Percentiles rank a stretch among this genome's conserved stretches.
Conservation (phyloP, 2,888 invertebrate genomes). For the Sesia bembeciformis region DNA sequence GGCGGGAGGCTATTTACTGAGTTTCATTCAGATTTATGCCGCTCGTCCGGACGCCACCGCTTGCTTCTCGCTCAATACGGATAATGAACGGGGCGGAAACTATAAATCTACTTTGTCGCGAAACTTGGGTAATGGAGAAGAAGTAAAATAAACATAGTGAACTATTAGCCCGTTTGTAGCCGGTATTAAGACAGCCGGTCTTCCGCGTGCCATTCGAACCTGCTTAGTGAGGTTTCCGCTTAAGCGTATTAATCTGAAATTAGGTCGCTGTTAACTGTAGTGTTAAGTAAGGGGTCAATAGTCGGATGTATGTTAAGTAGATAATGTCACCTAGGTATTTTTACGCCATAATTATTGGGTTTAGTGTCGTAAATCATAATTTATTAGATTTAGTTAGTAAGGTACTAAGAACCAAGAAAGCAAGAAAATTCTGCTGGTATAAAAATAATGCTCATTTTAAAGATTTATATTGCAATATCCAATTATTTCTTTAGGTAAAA, state of each 20-base stretch:
- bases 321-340: no score
- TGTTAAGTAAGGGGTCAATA: constrained; percentile 61
- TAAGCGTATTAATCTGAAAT: constrained; percentile 73
- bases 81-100: constrained; percentile 73
- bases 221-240: constrained; percentile 71
- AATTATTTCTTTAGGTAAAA: no score
- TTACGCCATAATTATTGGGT: no score
- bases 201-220: constrained; percentile 61
- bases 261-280: constrained; percentile 65
- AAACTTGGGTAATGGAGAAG: constrained; percentile 62
- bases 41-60: constrained; percentile 29
- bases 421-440: no score
- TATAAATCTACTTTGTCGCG: constrained; percentile 67
- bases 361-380: no score
- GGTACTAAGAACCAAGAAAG: no score
- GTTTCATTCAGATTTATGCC: constrained; percentile 72
- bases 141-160: constrained; percentile 52
- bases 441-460: no score
- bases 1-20: constrained; percentile 39
- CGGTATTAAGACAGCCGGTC: constrained; percentile 28
- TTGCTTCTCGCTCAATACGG: constrained; percentile 49
- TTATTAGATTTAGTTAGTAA: no score
- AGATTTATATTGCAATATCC: no score
- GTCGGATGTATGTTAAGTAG: constrained; percentile 15
- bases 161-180: constrained; percentile 42